phyloP scores from a whole-genome alignment of 2,113 vertebrate genomes.

The Lagopus muta region DNA sequence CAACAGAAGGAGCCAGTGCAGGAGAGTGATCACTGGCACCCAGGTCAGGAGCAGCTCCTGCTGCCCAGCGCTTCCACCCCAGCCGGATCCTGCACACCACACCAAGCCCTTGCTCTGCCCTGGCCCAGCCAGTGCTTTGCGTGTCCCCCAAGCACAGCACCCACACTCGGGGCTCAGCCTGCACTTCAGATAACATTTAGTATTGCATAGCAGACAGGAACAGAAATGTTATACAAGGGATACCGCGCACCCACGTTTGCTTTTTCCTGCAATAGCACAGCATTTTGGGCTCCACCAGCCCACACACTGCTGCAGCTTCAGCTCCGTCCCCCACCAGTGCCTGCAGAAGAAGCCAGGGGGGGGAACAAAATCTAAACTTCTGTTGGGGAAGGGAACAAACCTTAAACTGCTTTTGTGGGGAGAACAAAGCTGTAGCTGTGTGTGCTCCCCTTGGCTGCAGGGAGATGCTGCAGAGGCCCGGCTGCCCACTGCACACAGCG shows the following conservation, averaged over 20 bases:
- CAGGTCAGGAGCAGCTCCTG: not conserved
- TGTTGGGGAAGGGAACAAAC: not conserved
- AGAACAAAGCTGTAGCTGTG: no score
- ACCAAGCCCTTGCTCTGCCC: fast-evolving
- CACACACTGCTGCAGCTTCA: not conserved
- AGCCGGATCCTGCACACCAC: not conserved
- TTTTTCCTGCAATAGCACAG: not conserved
- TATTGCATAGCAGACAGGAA: not conserved
- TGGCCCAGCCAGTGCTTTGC: not conserved
- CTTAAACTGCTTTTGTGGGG: not conserved
- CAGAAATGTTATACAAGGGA: not conserved
- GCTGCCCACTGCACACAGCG: not conserved
- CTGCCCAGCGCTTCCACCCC: not conserved
- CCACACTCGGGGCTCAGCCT: not conserved
- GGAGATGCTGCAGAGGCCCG: no score
- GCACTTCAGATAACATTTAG: not conserved
- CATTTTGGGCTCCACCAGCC: not conserved
- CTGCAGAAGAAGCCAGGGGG: not conserved
- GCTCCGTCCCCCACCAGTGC: not conserved
- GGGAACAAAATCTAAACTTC: not conserved
- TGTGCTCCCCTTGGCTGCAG: no score
- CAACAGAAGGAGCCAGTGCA: not conserved
- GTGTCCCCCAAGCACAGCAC: not conserved
- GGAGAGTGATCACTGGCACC: no score
- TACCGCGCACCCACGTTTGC: not conserved